Conservation (phyloP, 2,888 invertebrate genomes). For the Cantharis rustica region DNA sequence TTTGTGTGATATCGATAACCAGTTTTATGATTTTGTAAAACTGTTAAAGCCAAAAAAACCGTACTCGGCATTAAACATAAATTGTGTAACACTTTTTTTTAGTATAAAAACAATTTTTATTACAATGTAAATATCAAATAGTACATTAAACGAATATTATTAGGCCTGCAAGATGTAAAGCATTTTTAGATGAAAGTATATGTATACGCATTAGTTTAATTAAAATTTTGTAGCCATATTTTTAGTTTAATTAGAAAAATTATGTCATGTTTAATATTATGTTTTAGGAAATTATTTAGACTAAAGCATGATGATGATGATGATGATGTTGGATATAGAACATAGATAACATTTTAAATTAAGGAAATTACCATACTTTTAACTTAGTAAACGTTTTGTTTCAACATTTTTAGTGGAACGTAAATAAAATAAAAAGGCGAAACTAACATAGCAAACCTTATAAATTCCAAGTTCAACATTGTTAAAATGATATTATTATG, state of each 20-base stretch:
- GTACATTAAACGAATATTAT: not conserved
- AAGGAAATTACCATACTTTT: slow-evolving; percentile 13
- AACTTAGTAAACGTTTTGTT: not conserved
- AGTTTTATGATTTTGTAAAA: not conserved
- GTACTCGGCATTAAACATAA: too few species aligned
- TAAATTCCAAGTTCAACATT: slow-evolving; percentile 34
- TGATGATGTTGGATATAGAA: slow-evolving; percentile 6
- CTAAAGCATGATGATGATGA: not conserved
- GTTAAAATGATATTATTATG: slow-evolving; percentile 35
- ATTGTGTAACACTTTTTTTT: too few species aligned
- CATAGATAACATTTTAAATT: slow-evolving; percentile 15
- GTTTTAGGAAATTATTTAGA: not conserved
- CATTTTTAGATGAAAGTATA: not conserved
- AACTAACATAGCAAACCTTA: slow-evolving; percentile 31
- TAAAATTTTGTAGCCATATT: slow-evolving; percentile 10
- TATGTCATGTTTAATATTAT: not conserved
- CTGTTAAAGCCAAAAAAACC: not conserved
- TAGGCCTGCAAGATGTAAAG: slow-evolving; percentile 9
- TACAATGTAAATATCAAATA: too few species aligned
- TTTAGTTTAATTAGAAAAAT: slow-evolving; percentile 5
- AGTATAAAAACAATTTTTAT: too few species aligned
- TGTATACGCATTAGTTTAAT: slow-evolving; percentile 13
- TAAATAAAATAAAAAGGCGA: slow-evolving; percentile 27
- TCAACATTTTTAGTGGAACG: slow-evolving; percentile 13
- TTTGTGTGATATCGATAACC: not conserved